These are phyloP conservation scores for Oconnorella tubifera DNA, from an alignment of 2,888 invertebrate genomes.

Conservation along the genomic window DNA sequence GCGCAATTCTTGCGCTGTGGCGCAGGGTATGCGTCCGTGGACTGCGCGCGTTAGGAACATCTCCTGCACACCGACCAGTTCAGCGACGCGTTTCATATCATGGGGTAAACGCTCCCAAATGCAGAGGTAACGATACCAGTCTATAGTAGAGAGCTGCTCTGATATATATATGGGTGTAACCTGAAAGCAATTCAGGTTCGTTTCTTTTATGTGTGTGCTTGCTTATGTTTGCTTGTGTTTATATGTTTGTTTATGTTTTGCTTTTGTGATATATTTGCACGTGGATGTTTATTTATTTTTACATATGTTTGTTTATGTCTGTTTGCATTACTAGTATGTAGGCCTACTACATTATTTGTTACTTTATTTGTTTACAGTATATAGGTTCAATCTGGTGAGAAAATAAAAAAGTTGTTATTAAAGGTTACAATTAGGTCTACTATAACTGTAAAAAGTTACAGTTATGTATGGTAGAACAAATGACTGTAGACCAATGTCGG, in stretches of 20 bases:
- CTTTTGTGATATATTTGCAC: not conserved
- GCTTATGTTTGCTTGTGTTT: too few relatives aligned
- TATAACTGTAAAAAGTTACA: too few relatives aligned
- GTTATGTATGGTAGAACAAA: too few relatives aligned
- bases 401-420: too few relatives aligned
- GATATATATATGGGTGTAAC: constrained; percentile 87
- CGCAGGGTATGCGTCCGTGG: constrained; percentile 26
- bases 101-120: constrained; percentile 77
- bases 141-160: constrained; percentile 69
- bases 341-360: too few relatives aligned
- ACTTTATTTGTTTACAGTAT: too few relatives aligned
- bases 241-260: not conserved
- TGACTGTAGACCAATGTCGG: too few relatives aligned
- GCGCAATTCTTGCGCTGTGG: constrained; percentile 26
- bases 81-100: constrained; percentile 79
- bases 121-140: constrained; percentile 66
- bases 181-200: constrained; percentile 57
- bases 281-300: not conserved
- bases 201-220: too few relatives aligned
- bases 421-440: too few relatives aligned
- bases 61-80: constrained; percentile 81
- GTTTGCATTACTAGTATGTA: too few relatives aligned
- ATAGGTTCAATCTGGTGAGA: too few relatives aligned
- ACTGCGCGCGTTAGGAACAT: constrained; percentile 68
- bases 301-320: too few relatives aligned